These are phyloP conservation scores for Theodoxus fluviatilis DNA, from an alignment of 2,888 invertebrate genomes.

Conservation along the genomic window DNA sequence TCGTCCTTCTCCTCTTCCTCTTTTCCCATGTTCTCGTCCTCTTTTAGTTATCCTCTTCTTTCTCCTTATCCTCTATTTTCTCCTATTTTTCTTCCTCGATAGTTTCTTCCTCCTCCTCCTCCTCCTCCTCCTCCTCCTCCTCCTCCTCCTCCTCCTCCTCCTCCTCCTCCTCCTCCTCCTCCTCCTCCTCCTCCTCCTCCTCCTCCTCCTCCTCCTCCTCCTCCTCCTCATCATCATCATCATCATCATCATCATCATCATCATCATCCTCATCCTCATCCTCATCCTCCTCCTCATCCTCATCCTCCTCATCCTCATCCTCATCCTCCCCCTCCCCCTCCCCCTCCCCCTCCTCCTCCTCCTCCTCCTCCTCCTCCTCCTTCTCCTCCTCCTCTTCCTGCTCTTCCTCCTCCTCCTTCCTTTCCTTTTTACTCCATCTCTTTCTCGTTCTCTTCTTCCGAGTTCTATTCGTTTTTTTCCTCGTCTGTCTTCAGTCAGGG, in stretches of 20 bases:
- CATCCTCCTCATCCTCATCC: background rate
- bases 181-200: too few species aligned
- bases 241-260: background rate
- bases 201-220: background rate
- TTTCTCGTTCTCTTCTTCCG: conserved; percentile 11
- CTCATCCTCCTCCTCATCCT: background rate
- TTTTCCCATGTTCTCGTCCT: background rate
- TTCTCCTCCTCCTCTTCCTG: conserved; percentile 17
- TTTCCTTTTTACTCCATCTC: background rate
- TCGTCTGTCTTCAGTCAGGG: background rate
- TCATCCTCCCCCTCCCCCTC: conserved; percentile 11
- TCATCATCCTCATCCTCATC: background rate
- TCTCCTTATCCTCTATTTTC: background rate
- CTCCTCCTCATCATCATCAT: background rate
- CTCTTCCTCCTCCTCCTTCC: background rate
- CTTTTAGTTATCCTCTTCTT: background rate
- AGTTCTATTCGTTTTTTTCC: background rate
- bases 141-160: background rate
- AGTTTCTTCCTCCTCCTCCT: background rate
- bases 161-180: background rate
- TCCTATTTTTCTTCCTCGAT: background rate
- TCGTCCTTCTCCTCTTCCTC: background rate
- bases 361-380: conserved; percentile 16
- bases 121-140: background rate
- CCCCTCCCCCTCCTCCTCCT: conserved; percentile 16